Conservation (phyloP, 2,113 vertebrate species). For the Xiphorhynchus elegans region DNA sequence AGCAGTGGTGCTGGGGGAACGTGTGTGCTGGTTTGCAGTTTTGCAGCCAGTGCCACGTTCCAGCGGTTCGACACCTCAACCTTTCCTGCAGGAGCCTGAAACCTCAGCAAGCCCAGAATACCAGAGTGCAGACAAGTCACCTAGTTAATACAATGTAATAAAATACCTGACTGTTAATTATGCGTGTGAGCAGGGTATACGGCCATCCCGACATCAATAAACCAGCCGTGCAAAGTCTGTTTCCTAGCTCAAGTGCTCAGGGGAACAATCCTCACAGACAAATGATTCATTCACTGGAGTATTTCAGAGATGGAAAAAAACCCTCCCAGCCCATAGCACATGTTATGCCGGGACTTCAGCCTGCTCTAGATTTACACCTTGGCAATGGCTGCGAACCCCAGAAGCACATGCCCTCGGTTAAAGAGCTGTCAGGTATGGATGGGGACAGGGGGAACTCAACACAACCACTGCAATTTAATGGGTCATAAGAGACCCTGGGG, state of each 20-base stretch:
- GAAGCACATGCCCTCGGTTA: background rate
- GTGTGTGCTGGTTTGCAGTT: background rate
- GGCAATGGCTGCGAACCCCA: background rate
- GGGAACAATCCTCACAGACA: constrained; percentile 45
- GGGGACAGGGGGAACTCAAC: background rate
- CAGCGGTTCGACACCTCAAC: background rate
- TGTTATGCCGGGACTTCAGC: background rate
- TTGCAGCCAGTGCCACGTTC: background rate
- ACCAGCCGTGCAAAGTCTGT: constrained; percentile 12
- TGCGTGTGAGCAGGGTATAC: background rate
- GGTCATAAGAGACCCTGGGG: background rate
- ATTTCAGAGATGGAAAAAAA: constrained; percentile 18
- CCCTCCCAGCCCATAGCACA: background rate
- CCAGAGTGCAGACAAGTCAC: constrained; percentile 51
- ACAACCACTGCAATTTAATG: background rate
- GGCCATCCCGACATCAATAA: constrained; percentile 28
- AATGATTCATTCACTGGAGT: background rate
- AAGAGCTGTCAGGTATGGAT: background rate
- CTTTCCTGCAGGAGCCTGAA: constrained; percentile 1
- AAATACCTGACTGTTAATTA: constrained; percentile 50
- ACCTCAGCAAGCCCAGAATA: background rate
- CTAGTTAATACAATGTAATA: constrained; percentile 30
- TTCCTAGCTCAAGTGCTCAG: constrained; percentile 41
- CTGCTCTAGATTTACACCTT: background rate
- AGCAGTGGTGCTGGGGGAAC: accelerated